A percentile compares a stretch with the other conserved stretches of the same genome.
Evolutionary conservation across 2,888 invertebrate species (phyloP).

Genomic region (Drosophila monieri): DNA sequence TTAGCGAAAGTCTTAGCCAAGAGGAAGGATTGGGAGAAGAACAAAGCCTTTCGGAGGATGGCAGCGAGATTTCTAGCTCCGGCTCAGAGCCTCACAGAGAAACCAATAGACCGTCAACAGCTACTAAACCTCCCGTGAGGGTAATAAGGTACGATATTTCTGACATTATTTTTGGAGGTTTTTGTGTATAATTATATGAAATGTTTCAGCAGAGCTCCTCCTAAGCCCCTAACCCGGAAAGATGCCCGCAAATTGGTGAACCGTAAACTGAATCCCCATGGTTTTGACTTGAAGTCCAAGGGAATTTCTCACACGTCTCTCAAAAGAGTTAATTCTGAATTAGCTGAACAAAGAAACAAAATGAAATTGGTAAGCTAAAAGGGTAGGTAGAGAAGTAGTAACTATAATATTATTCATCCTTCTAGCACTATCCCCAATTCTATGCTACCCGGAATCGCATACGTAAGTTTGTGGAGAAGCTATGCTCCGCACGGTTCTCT

Average conservation of each 20-base stretch:
- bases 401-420: background rate
- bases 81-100: constrained; percentile 33
- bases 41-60: constrained; percentile 24
- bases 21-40: constrained; percentile 36
- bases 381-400: accelerated
- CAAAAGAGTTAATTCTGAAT: constrained; percentile 54
- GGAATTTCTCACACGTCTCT: constrained; percentile 52
- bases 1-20: constrained; percentile 71
- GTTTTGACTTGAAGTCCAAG: constrained; percentile 62
- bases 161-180: background rate
- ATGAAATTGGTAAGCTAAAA: constrained; percentile 66
- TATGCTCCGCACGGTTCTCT: constrained; percentile 72
- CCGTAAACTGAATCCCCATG: constrained; percentile 54
- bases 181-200: background rate
- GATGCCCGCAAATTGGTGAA: constrained; percentile 65
- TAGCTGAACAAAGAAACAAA: constrained; percentile 63
- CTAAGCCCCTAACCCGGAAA: constrained; percentile 56
- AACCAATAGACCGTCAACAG: constrained; percentile 19
- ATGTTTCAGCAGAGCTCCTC: constrained; percentile 16
- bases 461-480: constrained; percentile 76
- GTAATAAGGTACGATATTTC: constrained; percentile 41
- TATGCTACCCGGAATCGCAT: constrained; percentile 79
- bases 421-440: constrained; percentile 74
- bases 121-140: constrained; percentile 21
- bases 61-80: constrained; percentile 8